phyloP scores from a whole-genome alignment of 2,797 vertebrate genomes.

The Emydoidea blandingii region DNA sequence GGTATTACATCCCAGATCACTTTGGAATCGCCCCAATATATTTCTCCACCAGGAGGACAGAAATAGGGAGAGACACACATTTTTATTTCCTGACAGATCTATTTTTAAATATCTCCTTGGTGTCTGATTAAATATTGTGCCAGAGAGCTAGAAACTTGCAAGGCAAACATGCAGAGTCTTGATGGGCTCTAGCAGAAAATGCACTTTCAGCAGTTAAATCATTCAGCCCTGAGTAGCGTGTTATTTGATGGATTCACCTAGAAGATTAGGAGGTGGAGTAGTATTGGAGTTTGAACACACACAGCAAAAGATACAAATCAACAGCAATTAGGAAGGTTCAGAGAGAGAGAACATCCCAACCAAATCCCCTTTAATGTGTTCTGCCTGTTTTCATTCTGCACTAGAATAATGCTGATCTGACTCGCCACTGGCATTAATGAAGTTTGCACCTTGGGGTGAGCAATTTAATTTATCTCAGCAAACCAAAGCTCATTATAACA shows the following conservation, averaged over 20 bases:
- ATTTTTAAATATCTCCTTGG: background rate
- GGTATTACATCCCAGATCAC: background rate
- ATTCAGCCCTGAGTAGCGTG: background rate
- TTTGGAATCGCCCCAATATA: background rate
- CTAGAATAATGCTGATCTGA: conserved; percentile 25
- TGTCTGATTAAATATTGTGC: background rate
- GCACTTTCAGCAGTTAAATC: background rate
- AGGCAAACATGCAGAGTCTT: background rate
- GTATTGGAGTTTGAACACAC: background rate
- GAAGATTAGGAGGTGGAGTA: conserved; percentile 20
- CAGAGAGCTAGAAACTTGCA: background rate
- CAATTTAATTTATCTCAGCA: conserved; percentile 65
- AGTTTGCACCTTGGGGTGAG: conserved; percentile 65
- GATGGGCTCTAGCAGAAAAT: background rate
- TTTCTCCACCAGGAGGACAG: background rate
- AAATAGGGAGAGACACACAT: background rate
- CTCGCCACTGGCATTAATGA: conserved; percentile 60
- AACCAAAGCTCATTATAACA: conserved; percentile 62
- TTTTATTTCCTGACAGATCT: background rate
- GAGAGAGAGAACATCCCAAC: background rate
- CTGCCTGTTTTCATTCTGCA: conserved; percentile 44
- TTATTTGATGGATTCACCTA: background rate
- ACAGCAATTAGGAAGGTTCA: conserved; percentile 55
- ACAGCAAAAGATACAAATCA: conserved; percentile 47
- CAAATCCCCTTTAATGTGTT: conserved; percentile 55